phyloP scores from a whole-genome alignment of 1,140 invertebrate genomes.

The Camponotus floridanus region DNA sequence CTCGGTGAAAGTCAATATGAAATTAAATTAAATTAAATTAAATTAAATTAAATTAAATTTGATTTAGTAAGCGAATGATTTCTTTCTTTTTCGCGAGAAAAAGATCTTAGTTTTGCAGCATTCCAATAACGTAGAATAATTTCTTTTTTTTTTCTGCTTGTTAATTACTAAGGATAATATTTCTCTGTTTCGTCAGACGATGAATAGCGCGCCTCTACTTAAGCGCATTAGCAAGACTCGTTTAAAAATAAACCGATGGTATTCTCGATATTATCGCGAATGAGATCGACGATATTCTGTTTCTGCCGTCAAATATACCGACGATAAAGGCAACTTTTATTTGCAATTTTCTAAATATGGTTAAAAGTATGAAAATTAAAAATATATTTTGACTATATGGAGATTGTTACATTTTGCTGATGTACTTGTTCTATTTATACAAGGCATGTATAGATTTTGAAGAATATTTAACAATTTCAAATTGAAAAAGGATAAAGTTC shows the following conservation, averaged over 20 bases:
- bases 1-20: not conserved
- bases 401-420: not conserved
- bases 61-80: not conserved
- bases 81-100: not conserved
- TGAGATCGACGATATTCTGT: slow-evolving; percentile 37
- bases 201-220: slow-evolving; percentile 34
- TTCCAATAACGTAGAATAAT: not conserved
- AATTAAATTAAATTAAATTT: not conserved
- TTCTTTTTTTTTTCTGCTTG: slow-evolving; percentile 3
- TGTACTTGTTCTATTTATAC: slow-evolving; percentile 9
- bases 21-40: not conserved
- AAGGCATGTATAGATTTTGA: not conserved
- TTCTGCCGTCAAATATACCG: slow-evolving; percentile 33
- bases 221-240: slow-evolving; percentile 51
- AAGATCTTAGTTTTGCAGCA: slow-evolving; percentile 6
- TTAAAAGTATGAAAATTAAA: slow-evolving; percentile 15
- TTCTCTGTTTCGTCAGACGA: slow-evolving; percentile 34
- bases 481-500: not conserved
- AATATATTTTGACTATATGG: not conserved
- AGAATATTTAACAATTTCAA: not conserved
- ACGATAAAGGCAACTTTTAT: slow-evolving; percentile 60
- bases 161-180: slow-evolving; percentile 35
- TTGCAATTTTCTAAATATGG: not conserved
- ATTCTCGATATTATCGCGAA: slow-evolving; percentile 35
- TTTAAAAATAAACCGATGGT: slow-evolving; percentile 68